These are phyloP conservation scores for Alaudala cheleensis DNA, from an alignment of 2,113 vertebrate genomes.

Conservation along the genomic window DNA sequence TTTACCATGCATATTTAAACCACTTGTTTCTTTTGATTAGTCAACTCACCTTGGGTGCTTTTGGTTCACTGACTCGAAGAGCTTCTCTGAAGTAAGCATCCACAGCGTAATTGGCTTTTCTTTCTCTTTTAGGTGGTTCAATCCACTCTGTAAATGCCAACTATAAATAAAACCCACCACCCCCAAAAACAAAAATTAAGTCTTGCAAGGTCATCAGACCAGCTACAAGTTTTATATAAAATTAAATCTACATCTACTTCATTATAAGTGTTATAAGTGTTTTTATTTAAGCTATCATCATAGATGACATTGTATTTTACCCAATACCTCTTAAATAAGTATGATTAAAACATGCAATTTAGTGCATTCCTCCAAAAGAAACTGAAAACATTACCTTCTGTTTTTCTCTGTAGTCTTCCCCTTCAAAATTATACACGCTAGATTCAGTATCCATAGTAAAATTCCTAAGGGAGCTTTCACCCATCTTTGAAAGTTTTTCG, in stretches of 20 bases:
- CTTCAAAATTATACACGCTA: slow-evolving; percentile 98
- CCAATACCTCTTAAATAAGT: background rate
- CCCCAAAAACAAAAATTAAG: background rate
- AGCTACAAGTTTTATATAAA: background rate
- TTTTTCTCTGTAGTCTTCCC: slow-evolving; percentile 98
- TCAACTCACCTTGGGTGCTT: slow-evolving; percentile 92
- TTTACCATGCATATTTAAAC: background rate
- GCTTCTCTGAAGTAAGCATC: slow-evolving; percentile 98
- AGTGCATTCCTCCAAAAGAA: background rate
- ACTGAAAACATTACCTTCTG: slow-evolving; percentile 85
- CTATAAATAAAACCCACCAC: slow-evolving; percentile 54
- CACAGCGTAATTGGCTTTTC: slow-evolving; percentile 98
- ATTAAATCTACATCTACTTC: background rate
- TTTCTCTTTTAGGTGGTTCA: slow-evolving; percentile 95
- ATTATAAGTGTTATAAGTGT: background rate
- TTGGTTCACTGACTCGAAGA: slow-evolving; percentile 96
- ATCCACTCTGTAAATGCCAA: slow-evolving; percentile 98
- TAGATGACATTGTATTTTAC: background rate
- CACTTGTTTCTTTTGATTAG: background rate
- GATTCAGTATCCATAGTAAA: slow-evolving; percentile 98
- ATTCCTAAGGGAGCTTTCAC: slow-evolving; percentile 93
- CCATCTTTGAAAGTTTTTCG: slow-evolving; percentile 91
- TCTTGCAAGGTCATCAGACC: background rate
- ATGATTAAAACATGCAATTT: background rate
- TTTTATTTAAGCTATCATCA: background rate